Percentiles rank a stretch among this genome's conserved stretches.
phyloP scores from a whole-genome alignment of 2,797 vertebrate species.

The Danio albolineatus region DNA sequence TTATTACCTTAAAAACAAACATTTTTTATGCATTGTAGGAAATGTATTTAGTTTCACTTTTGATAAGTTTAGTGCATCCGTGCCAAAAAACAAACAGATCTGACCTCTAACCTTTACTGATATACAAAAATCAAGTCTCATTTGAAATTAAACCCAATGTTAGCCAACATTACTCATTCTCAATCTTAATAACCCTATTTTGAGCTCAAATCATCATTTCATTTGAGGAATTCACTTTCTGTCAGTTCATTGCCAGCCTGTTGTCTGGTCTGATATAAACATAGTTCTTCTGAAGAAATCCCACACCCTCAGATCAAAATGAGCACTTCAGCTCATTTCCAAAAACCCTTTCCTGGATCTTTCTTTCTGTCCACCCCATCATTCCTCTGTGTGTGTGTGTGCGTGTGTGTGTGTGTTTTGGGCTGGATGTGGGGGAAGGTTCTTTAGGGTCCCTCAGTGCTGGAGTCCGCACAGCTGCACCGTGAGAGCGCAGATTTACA shows the following conservation, averaged over 20 bases:
- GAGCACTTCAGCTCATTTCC: conserved; percentile 46
- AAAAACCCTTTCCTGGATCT: conserved; percentile 45
- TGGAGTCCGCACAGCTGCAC: conserved; percentile 80
- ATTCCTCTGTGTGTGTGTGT: conserved; percentile 16
- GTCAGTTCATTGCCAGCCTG: conserved; percentile 43
- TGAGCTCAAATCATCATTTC: conserved; percentile 26
- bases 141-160: neutral
- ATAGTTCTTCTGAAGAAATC: conserved; percentile 24
- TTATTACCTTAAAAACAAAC: too few relatives aligned
- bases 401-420: conserved; percentile 40
- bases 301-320: conserved; percentile 53
- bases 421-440: conserved; percentile 42
- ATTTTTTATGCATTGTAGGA: too few relatives aligned
- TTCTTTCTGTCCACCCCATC: conserved; percentile 48
- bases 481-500: conserved; percentile 82
- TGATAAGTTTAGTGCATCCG: too few relatives aligned
- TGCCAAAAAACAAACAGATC: too few relatives aligned
- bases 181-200: conserved; percentile 13
- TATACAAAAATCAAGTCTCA: too few relatives aligned
- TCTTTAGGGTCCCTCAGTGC: conserved; percentile 68
- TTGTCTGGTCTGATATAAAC: conserved; percentile 43
- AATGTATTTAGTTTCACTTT: too few relatives aligned
- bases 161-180: conserved; percentile 18
- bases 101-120: too few relatives aligned
- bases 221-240: neutral